Base-by-base conservation (phyloP, 2,113 vertebrate species). In the zebrafish (Danio rerio) region DNA sequence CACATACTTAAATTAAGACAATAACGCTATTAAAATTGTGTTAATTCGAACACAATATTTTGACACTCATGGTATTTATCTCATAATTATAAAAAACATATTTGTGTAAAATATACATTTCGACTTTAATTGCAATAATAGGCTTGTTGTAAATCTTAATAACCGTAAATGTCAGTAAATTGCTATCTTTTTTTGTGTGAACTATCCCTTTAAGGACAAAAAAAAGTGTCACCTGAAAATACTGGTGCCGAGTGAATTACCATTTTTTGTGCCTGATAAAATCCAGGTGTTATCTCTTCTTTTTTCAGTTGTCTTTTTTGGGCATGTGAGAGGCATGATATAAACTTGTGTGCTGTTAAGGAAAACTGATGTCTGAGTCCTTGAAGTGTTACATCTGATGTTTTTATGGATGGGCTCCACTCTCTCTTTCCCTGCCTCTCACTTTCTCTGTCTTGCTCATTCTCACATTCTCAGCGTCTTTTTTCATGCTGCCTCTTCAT, bases 381-480 rank as follows among this genome's bases (percentile, higher is more conserved):
- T 59, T 71, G 66, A 10, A 52, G 42, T 81, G 49, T 83, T 78
- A 72, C 40, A 10, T 80, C 3, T 6, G 49, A 42, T 80, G 77
- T 78, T 4, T 76, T 81, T 81, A 81, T 47, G 18, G 58, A 63
- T 77, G 58, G 75, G 45, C 13, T 61, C 43, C 9, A 43, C 80
- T 40, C 55, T 83, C 73, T 66, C 21, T 78, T 61, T 52, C 11
- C 78, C 79, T 78, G 6, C 49, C 45, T 71, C 82, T 81, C 63
- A 40, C 76, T 80, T 80, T 52, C 9, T 53, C 7, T 63, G 61
- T 47, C 70, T 45, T 7, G 47, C 21, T 53, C 15, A 13, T 52
- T 8, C 40, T 74, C 52, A 56, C 65, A 56, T 75, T 40, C 63
- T 63, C 74, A n/a, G 12, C 62, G 59, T n/a, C 20, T 6, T 16